Evolutionary conservation across 2,797 vertebrate genomes (phyloP), one percentile per base, ranked within the genome.

Genomic region (Malurus leucopterus): DNA sequence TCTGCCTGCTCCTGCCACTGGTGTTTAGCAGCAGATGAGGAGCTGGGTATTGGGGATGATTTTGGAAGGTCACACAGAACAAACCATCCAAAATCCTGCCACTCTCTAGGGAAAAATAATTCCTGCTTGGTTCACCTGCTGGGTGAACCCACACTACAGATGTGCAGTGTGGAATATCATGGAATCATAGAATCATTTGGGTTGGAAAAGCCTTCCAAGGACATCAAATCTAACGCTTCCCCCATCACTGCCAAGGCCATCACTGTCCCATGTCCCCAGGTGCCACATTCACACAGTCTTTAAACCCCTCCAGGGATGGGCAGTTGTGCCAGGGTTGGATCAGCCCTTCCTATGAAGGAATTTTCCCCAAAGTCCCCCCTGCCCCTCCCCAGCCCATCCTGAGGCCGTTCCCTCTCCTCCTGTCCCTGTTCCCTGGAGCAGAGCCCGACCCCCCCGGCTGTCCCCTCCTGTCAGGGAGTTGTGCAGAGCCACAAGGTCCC

Each of bases 41-140:
- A 74, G 27, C 0, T 2, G 2, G 20, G 12, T 30, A 15, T 40
- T 0, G 0, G 27, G 22, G 10, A 19, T 43, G 32, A 29, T 55
- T 84, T 76, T 0, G 7, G 78, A 86, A 76, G 34, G 53, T 70
- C 3, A 0, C 4, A 15, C 12, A 76, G 53, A 7, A 67, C 74
- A 85, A 85, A 17, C 0, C 23, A 34, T 20, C 30, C 32, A 11
- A 36, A 34, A 51, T 11, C 12, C 47, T 68, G 27, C 11, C 36
- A n/a, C 27, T 65, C 17, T 23, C 9, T 4, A 20, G 36, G 36
- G 24, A 41, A 80, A 91, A 68, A 44, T 8, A 26, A 55, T 63
- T 38, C 15, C 13, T 2, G 0, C 36, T 67, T 29, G 5, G 8
- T 24, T 84, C 29, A 53, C 23, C 17, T 49, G 34, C 47, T 41